Evolutionary conservation across 2,888 invertebrate genomes (phyloP).

Genomic region (Apocheima hispidaria): DNA sequence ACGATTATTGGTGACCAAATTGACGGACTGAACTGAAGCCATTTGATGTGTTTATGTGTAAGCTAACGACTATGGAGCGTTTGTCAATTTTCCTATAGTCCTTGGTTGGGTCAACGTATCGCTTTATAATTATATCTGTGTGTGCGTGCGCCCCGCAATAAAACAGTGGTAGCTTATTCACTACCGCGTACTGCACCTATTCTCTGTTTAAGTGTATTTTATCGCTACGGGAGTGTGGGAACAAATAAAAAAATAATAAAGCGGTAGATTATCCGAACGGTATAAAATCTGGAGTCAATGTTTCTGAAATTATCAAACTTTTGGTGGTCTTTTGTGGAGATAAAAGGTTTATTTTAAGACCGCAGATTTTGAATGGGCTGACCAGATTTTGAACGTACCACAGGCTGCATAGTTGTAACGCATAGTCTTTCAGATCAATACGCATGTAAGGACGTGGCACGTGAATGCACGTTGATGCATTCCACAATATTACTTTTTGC

Average conservation of each 20-base stretch:
- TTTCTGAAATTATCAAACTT: conserved; percentile 27
- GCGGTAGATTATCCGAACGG: conserved; percentile 26
- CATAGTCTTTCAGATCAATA: not conserved
- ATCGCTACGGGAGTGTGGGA: conserved; percentile 28
- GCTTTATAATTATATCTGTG: not conserved
- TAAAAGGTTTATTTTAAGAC: conserved; percentile 18
- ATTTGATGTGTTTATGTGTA: too few relatives aligned
- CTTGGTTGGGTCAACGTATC: too few relatives aligned
- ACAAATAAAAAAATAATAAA: conserved; percentile 35
- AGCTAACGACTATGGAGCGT: too few relatives aligned
- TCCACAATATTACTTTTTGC: too few relatives aligned
- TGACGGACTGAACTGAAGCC: too few relatives aligned
- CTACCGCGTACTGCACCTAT: not conserved
- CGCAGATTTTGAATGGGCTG: conserved; percentile 6
- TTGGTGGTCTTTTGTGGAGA: conserved; percentile 12
- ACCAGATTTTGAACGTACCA: not conserved
- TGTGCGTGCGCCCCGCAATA: not conserved
- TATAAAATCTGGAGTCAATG: conserved; percentile 32
- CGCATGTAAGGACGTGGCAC: too few relatives aligned
- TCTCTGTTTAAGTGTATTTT: conserved; percentile 25
- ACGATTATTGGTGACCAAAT: too few relatives aligned
- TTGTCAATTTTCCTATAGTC: too few relatives aligned
- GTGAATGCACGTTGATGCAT: too few relatives aligned
- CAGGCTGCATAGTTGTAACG: not conserved
- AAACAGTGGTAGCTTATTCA: not conserved